These are phyloP conservation scores for Melanotaenia boesemani DNA, from an alignment of 2,797 vertebrate genomes.

Conservation along the genomic window DNA sequence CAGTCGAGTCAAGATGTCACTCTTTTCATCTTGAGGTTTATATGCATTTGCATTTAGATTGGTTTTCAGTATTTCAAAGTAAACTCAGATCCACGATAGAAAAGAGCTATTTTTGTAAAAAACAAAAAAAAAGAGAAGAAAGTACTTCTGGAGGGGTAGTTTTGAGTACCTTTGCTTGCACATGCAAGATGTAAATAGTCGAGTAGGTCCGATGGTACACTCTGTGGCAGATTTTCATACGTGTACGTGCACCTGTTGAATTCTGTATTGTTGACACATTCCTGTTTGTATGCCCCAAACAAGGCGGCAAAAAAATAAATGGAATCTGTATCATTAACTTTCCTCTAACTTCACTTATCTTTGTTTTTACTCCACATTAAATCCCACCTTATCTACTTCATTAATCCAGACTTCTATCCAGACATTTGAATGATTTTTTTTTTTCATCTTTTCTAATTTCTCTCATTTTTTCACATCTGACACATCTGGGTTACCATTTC, in stretches of 20 bases:
- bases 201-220: slow-evolving; percentile 72
- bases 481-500: slow-evolving; percentile 51
- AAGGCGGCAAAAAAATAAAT: slow-evolving; percentile 48
- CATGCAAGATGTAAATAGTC: slow-evolving; percentile 78
- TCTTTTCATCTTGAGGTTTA: slow-evolving; percentile 78
- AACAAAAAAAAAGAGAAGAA: slow-evolving; percentile 18
- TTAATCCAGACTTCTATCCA: slow-evolving; percentile 56
- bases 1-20: slow-evolving; percentile 75
- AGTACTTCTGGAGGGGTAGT: slow-evolving; percentile 52
- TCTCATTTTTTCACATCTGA: slow-evolving; percentile 40
- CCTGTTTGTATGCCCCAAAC: slow-evolving; percentile 72
- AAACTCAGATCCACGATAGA: slow-evolving; percentile 72
- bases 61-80: slow-evolving; percentile 73
- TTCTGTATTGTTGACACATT: slow-evolving; percentile 71
- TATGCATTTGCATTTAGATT: slow-evolving; percentile 83
- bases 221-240: slow-evolving; percentile 65
- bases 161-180: slow-evolving; percentile 76
- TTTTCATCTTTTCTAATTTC: slow-evolving; percentile 9
- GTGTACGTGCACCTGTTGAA: slow-evolving; percentile 63
- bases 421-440: slow-evolving; percentile 8
- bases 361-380: slow-evolving; percentile 52
- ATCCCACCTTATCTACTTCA: slow-evolving; percentile 52
- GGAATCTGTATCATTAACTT: slow-evolving; percentile 62
- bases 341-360: slow-evolving; percentile 37
- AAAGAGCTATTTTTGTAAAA: slow-evolving; percentile 87